phyloP scores from a whole-genome alignment of 2,888 invertebrate genomes.

The Eupithecia vulgata region DNA sequence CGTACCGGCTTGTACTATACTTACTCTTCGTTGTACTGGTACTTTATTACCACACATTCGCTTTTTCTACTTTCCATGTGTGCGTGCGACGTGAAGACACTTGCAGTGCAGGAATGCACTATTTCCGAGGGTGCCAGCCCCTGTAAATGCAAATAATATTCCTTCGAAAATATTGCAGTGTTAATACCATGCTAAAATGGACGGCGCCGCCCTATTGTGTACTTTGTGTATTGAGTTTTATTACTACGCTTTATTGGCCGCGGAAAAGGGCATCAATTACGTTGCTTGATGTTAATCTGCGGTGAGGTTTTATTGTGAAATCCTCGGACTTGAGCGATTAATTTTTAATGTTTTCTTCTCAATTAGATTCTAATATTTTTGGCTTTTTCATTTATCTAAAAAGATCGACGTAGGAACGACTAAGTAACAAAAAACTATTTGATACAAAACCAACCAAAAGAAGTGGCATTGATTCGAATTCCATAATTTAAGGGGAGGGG shows the following conservation, averaged over 20 bases:
- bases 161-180: constrained; percentile 78
- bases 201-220: constrained; percentile 67
- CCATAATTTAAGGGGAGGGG: not conserved
- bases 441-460: not conserved
- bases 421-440: not conserved
- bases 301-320: constrained; percentile 10
- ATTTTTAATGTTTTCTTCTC: not conserved
- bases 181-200: constrained; percentile 78
- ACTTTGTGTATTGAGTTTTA: constrained; percentile 72
- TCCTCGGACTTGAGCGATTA: not conserved
- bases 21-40: no score
- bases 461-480: not conserved
- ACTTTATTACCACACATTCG: not conserved
- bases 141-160: constrained; percentile 79
- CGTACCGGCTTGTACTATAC: no score
- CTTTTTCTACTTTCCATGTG: constrained; percentile 7
- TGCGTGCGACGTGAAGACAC: constrained; percentile 55
- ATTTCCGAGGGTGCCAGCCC: constrained; percentile 57
- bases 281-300: constrained; percentile 28
- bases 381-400: no score
- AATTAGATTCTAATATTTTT: not conserved
- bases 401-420: no score
- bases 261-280: constrained; percentile 61
- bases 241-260: constrained; percentile 70
- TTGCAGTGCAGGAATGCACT: constrained; percentile 71